Percentiles rank a stretch among this genome's conserved stretches.
These are phyloP conservation scores for Camponotus vicinus DNA, from an alignment of 1,140 invertebrate species.

Conservation along the genomic window DNA sequence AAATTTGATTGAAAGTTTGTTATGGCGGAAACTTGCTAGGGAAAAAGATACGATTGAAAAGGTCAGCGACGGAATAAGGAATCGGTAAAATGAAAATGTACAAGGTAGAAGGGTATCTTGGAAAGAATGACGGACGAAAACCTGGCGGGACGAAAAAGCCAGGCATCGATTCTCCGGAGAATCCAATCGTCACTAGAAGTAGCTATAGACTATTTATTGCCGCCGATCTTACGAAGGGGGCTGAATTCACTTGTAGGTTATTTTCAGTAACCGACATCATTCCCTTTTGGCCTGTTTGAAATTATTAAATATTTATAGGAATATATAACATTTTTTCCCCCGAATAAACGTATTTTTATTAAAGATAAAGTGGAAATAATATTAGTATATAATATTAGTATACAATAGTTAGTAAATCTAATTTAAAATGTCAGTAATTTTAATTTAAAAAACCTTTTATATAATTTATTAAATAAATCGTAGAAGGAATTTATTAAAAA, in stretches of 20 bases:
- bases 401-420: background rate
- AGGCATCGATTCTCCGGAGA: conserved; percentile 34
- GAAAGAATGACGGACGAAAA: background rate
- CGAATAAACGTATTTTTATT: background rate
- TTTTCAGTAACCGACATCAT: background rate
- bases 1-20: background rate
- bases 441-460: background rate
- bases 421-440: background rate
- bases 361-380: background rate
- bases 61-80: conserved; percentile 24
- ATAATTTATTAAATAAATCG: background rate
- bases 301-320: background rate
- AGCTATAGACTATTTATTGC: conserved; percentile 30
- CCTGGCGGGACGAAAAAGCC: conserved; percentile 11
- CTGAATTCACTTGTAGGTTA: conserved; percentile 26
- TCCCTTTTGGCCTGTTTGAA: background rate
- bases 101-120: background rate
- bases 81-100: background rate
- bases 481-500: background rate
- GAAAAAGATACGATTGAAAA: conserved; percentile 10
- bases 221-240: background rate
- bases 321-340: background rate
- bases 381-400: background rate
- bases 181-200: conserved; percentile 40
- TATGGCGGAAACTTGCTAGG: background rate